Percentiles rank a stretch among this genome's conserved stretches.
These are phyloP conservation scores for Gibbula magus DNA, from an alignment of 2,888 invertebrate species.

Conservation along the genomic window DNA sequence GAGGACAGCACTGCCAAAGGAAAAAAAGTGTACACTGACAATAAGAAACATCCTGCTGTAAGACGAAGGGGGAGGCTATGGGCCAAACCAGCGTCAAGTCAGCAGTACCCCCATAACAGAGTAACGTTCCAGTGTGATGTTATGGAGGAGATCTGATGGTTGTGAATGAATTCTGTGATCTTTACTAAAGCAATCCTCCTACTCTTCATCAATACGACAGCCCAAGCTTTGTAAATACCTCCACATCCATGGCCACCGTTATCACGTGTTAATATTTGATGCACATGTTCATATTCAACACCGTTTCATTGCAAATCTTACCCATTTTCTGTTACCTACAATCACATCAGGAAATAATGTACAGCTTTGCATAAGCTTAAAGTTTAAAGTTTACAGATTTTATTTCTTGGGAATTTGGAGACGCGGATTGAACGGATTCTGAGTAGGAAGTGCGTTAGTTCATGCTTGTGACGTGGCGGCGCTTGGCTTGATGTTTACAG, in stretches of 20 bases:
- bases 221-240: too few species aligned
- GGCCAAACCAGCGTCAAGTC: neutral
- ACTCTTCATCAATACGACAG: neutral
- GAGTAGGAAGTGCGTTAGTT: neutral
- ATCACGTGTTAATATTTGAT: too few species aligned
- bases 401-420: too few species aligned
- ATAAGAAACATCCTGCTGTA: neutral
- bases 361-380: too few species aligned
- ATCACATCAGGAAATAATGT: too few species aligned
- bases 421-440: too few species aligned
- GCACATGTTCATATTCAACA: too few species aligned
- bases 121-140: slow-evolving; percentile 33
- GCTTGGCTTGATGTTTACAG: neutral
- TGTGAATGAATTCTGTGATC: slow-evolving; percentile 5
- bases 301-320: too few species aligned
- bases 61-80: slow-evolving; percentile 20
- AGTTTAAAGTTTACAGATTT: too few species aligned
- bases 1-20: neutral
- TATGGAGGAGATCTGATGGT: slow-evolving; percentile 29
- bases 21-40: neutral
- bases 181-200: neutral
- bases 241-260: too few species aligned
- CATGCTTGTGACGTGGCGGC: neutral
- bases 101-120: neutral
- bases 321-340: too few species aligned